Percentiles rank a stretch among this genome's conserved stretches.
Evolutionary conservation across 2,797 vertebrate genomes (phyloP).

Genomic region (Xiphorhynchus erythropygius): DNA sequence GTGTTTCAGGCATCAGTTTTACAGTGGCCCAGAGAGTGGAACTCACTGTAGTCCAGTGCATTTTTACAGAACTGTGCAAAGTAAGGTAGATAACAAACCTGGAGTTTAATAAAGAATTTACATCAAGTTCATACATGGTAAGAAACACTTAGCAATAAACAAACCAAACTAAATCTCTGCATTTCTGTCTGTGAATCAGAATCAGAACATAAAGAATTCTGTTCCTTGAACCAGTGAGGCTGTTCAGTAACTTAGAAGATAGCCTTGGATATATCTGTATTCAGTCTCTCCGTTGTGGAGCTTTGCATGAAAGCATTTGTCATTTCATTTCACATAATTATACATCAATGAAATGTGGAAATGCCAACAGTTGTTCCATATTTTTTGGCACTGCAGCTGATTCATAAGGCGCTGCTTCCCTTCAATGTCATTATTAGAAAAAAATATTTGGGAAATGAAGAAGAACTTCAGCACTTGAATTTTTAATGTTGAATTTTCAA

Average conservation of each 20-base stretch:
- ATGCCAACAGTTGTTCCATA: background rate
- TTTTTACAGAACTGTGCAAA: background rate
- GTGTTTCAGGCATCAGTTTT: background rate
- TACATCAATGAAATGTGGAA: background rate
- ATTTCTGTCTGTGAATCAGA: background rate
- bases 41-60: background rate
- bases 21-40: background rate
- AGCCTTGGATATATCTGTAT: background rate
- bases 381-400: background rate
- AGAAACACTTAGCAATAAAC: background rate
- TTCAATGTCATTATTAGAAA: background rate
- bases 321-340: conserved; percentile 20
- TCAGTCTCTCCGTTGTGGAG: background rate
- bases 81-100: background rate
- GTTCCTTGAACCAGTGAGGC: background rate
- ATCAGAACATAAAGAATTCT: background rate
- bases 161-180: background rate
- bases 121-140: background rate
- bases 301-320: conserved; percentile 14
- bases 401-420: background rate
- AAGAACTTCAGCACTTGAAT: background rate
- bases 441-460: background rate
- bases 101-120: background rate
- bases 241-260: background rate
- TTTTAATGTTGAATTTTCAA: background rate